These are phyloP conservation scores for Callipepla squamata DNA, from an alignment of 2,113 vertebrate genomes.

Conservation along the genomic window DNA sequence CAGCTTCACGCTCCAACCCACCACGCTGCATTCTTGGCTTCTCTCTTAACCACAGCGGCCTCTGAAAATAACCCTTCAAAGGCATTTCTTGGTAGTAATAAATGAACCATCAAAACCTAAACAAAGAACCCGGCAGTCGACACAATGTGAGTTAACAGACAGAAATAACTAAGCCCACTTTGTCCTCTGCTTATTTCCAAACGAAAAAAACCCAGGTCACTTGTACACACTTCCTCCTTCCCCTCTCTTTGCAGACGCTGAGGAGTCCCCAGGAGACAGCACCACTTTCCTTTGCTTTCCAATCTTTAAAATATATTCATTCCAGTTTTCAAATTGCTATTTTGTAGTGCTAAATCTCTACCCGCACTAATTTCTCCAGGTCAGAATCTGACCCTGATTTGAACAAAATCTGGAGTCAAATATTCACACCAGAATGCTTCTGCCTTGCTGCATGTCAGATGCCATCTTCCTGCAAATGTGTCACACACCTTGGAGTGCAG, in stretches of 20 bases:
- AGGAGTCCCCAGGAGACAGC: constrained; percentile 59
- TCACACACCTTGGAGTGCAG: constrained; percentile 94
- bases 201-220: constrained; percentile 37
- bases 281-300: constrained; percentile 54
- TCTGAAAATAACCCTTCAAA: constrained; percentile 40
- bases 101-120: constrained; percentile 59
- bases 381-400: constrained; percentile 90
- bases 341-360: constrained; percentile 92
- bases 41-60: constrained; percentile 4
- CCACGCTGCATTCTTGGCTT: background rate
- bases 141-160: constrained; percentile 34
- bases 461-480: constrained; percentile 95
- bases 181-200: constrained; percentile 25
- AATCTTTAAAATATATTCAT: constrained; percentile 87
- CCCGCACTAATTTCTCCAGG: constrained; percentile 89
- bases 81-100: constrained; percentile 52
- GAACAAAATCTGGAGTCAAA: constrained; percentile 89
- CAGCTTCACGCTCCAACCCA: background rate
- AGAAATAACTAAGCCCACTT: constrained; percentile 29
- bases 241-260: background rate
- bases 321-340: constrained; percentile 88
- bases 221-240: constrained; percentile 47
- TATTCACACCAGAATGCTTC: constrained; percentile 88
- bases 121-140: constrained; percentile 31
- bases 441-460: constrained; percentile 92